Evolutionary conservation across 2,888 invertebrate species (phyloP), one percentile per base, ranked within the genome.

Genomic region (Synanthedon tipuliformis): DNA sequence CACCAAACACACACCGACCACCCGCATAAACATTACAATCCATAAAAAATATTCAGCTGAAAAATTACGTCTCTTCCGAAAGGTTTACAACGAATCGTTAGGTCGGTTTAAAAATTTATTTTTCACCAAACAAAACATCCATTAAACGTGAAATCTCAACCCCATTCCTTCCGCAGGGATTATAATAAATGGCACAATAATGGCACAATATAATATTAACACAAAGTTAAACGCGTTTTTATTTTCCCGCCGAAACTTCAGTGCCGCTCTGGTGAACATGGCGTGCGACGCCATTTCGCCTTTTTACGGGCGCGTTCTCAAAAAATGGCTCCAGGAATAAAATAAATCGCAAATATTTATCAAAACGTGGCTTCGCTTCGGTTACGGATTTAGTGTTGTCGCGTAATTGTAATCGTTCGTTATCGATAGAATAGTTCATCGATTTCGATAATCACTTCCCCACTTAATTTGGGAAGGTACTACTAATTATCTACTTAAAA

Each of bases 161-260:
- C 84, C 86, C 83, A 81, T 80, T 78, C 85, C 81, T 83, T 81
- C 80, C 80, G 78, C 73, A 69, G 67, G 79, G 78, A 82, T 84
- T 78, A 82, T 86, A 85, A 86, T 85, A 87, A 86, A 87, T 84
- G 85, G 76, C 75, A 81, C 75, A 84, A 87, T 87, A 85, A 87
- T 86, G 82, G 80, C 82, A 83, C 85, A 83, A 84, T 86, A 87
- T 86, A 83, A 86, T 85, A 87, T 84, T 85, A 86, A 84, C 85
- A 82, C 81, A 85, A 87, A 87, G 87, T 87, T 85, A 86, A 86
- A 83, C 81, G 81, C 74, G 77, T 82, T 85, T 86, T 86, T 85
- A 83, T 83, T 84, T 86, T 81, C 71, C 77, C 76, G 71, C 73
- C 73, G 57, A 77, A 84, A 83, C 75, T 84, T 78, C 72, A 73